Conservation (phyloP, 2,113 vertebrate genomes). For the Epinephelus cyanopodus region DNA sequence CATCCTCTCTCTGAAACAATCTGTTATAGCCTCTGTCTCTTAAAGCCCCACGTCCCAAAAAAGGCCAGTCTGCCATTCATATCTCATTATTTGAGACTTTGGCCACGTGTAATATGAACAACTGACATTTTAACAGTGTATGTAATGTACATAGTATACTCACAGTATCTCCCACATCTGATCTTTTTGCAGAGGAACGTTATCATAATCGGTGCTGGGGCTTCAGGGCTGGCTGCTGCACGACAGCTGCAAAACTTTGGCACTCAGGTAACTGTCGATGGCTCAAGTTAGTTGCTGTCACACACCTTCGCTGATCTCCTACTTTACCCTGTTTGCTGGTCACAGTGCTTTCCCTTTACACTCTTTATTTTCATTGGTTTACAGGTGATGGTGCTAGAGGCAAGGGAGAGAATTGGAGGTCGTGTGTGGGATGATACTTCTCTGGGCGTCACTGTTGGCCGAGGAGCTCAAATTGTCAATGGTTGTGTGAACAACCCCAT, state of each 20-base stretch:
- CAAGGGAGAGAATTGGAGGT: constrained; percentile 94
- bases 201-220: constrained; percentile 92
- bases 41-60: too few relatives aligned
- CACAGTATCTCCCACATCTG: neutral
- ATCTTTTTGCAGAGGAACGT: constrained; percentile 88
- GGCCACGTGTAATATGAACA: too few relatives aligned
- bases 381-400: constrained; percentile 94
- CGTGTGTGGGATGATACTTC: constrained; percentile 94
- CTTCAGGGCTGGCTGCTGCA: constrained; percentile 94
- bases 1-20: too few relatives aligned
- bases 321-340: too few relatives aligned
- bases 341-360: neutral
- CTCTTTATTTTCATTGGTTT: neutral
- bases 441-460: constrained; percentile 91
- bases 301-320: neutral
- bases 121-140: too few relatives aligned
- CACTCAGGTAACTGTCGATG: constrained; percentile 86
- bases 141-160: neutral
- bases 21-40: too few relatives aligned
- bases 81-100: too few relatives aligned
- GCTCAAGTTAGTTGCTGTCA: too few relatives aligned
- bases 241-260: constrained; percentile 96
- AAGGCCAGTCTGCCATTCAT: too few relatives aligned
- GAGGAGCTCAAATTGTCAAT: constrained; percentile 96
- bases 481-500: constrained; percentile 98